A percentile compares a stretch with the other conserved stretches of the same genome.
These are phyloP conservation scores for Sebastes reedi DNA, from an alignment of 2,797 vertebrate genomes.

Conservation along the genomic window DNA sequence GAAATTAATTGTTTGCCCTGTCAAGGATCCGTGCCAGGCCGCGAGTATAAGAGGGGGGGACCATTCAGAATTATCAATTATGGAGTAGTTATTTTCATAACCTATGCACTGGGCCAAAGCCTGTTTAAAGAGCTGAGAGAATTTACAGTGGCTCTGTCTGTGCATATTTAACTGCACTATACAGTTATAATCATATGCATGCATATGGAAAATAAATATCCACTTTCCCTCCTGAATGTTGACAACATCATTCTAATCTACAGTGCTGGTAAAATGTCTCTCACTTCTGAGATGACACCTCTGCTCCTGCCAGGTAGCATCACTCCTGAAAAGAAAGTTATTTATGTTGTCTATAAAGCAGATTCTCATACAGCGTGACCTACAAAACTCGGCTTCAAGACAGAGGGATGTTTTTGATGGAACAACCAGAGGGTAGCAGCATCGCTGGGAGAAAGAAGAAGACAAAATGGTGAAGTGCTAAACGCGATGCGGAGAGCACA, in stretches of 20 bases:
- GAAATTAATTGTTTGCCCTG: conserved; percentile 30
- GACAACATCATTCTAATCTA: neutral
- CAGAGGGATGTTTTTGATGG: conserved; percentile 32
- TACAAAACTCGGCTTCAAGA: conserved; percentile 37
- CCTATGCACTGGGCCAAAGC: neutral
- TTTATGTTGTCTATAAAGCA: conserved; percentile 11
- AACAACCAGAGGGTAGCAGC: neutral
- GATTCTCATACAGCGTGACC: conserved; percentile 9
- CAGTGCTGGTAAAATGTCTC: neutral
- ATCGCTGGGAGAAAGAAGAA: neutral
- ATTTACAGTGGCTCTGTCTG: neutral
- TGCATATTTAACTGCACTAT: neutral
- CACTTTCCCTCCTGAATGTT: neutral
- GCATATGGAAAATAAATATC: neutral
- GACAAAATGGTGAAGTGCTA: neutral
- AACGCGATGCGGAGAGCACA: neutral
- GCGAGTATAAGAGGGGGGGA: neutral
- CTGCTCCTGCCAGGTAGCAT: neutral
- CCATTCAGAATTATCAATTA: conserved; percentile 14
- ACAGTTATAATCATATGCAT: neutral
- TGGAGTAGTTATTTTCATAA: conserved; percentile 6
- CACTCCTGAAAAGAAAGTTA: neutral
- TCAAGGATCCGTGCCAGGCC: conserved; percentile 11
- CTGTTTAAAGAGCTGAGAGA: neutral
- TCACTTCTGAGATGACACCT: conserved; percentile 5